These are phyloP conservation scores for Microcebus ravelobensis DNA, from an alignment of 2,113 vertebrate genomes.

Conservation along the genomic window DNA sequence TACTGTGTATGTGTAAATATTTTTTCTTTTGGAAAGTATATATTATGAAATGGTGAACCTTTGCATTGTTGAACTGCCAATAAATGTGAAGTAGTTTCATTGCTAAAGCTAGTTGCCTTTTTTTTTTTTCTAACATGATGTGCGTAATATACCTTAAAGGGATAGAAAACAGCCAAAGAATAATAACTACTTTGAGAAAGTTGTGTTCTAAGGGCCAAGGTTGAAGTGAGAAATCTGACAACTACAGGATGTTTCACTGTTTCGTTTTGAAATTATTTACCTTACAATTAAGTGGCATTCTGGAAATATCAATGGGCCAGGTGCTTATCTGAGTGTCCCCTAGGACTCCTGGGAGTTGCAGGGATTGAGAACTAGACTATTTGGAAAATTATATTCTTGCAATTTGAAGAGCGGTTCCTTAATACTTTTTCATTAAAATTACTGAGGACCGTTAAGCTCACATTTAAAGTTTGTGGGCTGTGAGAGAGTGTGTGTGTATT, in stretches of 20 bases:
- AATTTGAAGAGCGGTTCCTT: slow-evolving; percentile 26
- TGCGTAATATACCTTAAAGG: background rate
- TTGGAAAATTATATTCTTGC: slow-evolving; percentile 17
- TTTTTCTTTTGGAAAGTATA: background rate
- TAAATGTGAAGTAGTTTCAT: slow-evolving; percentile 45
- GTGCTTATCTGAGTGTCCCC: background rate
- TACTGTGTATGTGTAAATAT: background rate
- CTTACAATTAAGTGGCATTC: slow-evolving; percentile 30
- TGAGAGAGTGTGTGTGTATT: background rate
- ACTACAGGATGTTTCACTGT: background rate
- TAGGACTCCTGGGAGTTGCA: background rate
- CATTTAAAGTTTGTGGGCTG: background rate
- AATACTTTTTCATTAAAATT: slow-evolving; percentile 15
- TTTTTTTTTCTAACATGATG: slow-evolving; percentile 36
- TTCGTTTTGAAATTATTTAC: slow-evolving; percentile 39
- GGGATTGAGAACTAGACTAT: slow-evolving; percentile 4
- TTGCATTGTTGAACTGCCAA: slow-evolving; percentile 43
- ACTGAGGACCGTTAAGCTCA: background rate
- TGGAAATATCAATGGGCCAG: slow-evolving; percentile 22
- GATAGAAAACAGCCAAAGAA: slow-evolving; percentile 32
- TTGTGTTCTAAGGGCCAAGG: slow-evolving; percentile 55
- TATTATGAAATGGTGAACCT: background rate
- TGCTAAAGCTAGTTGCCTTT: background rate
- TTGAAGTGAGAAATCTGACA: slow-evolving; percentile 38
- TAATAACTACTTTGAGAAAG: slow-evolving; percentile 66